Conservation (phyloP, 1,140 invertebrate genomes). For the Drosophila pachea region DNA sequence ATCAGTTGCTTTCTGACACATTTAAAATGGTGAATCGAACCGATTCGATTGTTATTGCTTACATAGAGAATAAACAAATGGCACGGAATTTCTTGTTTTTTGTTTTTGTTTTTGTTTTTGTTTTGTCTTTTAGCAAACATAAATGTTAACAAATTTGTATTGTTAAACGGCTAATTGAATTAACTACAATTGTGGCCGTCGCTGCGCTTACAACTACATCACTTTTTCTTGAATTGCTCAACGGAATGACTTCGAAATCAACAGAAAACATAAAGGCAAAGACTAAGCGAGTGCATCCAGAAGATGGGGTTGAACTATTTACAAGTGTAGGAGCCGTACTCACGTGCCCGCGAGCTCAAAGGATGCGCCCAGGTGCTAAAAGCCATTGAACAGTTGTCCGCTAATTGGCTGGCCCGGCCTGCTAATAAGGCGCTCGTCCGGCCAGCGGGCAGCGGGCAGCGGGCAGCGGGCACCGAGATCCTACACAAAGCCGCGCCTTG, state of each 20-base stretch:
- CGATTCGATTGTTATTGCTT: slow-evolving; percentile 74
- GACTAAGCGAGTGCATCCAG: slow-evolving; percentile 47
- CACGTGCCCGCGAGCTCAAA: slow-evolving; percentile 59
- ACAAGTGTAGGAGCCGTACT: slow-evolving; percentile 58
- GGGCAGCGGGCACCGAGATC: background rate
- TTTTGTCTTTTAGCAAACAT: slow-evolving; percentile 47
- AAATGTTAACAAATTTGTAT: slow-evolving; percentile 65
- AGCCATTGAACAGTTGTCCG: slow-evolving; percentile 58
- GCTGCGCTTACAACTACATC: slow-evolving; percentile 77
- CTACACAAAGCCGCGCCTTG: slow-evolving; percentile 58
- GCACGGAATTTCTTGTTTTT: slow-evolving; percentile 67
- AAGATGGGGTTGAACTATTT: slow-evolving; percentile 49
- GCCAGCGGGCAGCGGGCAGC: background rate
- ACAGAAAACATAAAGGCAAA: slow-evolving; percentile 47
- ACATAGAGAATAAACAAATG: slow-evolving; percentile 71
- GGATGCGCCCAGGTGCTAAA: slow-evolving; percentile 73
- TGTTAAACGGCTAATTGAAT: slow-evolving; percentile 31
- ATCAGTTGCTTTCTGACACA: slow-evolving; percentile 41
- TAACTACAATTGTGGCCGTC: slow-evolving; percentile 36
- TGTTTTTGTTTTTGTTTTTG: too few relatives aligned
- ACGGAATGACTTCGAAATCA: slow-evolving; percentile 43
- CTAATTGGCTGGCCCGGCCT: slow-evolving; percentile 49
- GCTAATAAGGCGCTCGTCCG: background rate
- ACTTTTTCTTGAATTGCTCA: slow-evolving; percentile 66
- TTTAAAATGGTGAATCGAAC: slow-evolving; percentile 71